Percentiles rank a stretch among this genome's conserved stretches.
Evolutionary conservation across 2,113 vertebrate genomes (phyloP).

Genomic region (Galbula dea): DNA sequence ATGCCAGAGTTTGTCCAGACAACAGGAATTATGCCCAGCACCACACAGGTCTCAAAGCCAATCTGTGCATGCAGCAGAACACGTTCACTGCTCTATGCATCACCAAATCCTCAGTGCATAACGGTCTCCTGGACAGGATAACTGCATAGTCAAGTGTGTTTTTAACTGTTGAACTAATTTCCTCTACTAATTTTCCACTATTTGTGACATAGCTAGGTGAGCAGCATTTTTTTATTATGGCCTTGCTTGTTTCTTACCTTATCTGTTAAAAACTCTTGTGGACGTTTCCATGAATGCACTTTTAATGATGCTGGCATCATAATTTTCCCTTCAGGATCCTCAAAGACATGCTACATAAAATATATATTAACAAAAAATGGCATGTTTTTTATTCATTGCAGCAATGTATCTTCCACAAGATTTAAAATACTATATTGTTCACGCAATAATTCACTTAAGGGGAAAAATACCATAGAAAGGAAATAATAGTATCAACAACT

Average conservation of each 20-base stretch:
- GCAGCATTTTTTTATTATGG: background rate
- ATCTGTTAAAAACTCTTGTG: conserved; percentile 78
- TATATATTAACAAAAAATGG: background rate
- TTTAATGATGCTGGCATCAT: conserved; percentile 80
- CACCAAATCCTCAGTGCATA: fast-evolving
- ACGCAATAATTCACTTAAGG: background rate
- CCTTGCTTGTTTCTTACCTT: conserved; percentile 70
- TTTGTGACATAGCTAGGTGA: background rate
- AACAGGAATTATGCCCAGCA: background rate
- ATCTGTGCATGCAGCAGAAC: background rate
- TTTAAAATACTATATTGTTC: background rate
- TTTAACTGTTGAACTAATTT: background rate
- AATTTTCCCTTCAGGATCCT: conserved; percentile 90
- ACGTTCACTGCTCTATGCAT: fast-evolving
- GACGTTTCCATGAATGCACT: conserved; percentile 88
- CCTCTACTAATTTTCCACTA: background rate
- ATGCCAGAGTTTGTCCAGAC: background rate
- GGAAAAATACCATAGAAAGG: background rate
- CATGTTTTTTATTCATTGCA: background rate
- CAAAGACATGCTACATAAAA: conserved; percentile 79
- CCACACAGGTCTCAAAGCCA: background rate
- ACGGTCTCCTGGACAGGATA: fast-evolving
- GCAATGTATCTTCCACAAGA: background rate
- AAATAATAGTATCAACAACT: background rate
- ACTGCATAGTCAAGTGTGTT: background rate